These are phyloP conservation scores for Rhagoletis zephyria DNA, from an alignment of 1,140 invertebrate species.

Conservation along the genomic window DNA sequence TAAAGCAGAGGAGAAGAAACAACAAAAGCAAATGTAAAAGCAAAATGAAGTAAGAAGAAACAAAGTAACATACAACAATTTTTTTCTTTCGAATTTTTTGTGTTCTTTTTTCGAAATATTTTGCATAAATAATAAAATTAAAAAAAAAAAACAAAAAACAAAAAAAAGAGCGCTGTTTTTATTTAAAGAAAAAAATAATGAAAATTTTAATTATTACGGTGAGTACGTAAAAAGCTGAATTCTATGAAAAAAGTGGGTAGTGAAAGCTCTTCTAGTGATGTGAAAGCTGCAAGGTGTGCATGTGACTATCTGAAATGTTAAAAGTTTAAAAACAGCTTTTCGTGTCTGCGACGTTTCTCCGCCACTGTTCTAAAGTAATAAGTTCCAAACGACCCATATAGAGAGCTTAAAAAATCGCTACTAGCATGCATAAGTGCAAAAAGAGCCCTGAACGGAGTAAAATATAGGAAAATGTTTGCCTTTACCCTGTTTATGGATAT, in stretches of 20 bases:
- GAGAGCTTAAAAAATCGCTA: too few species aligned
- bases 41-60: constrained; percentile 45
- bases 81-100: constrained; percentile 62
- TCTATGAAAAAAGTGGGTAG: neutral
- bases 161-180: constrained; percentile 51
- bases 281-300: too few species aligned
- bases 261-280: neutral
- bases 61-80: constrained; percentile 51
- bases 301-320: too few species aligned
- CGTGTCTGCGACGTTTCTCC: too few species aligned
- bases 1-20: constrained; percentile 13
- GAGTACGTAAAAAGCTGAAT: neutral
- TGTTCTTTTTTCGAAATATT: constrained; percentile 73
- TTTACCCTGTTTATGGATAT: too few species aligned
- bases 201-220: neutral
- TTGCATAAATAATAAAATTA: constrained; percentile 73
- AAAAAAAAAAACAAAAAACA: constrained; percentile 67
- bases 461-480: too few species aligned
- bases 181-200: constrained; percentile 22
- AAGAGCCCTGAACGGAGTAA: too few species aligned
- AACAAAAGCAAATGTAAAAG: constrained; percentile 7
- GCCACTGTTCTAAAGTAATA: too few species aligned
- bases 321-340: too few species aligned
- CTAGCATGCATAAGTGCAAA: too few species aligned
- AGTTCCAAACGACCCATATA: too few species aligned